phyloP scores from a whole-genome alignment of 2,113 vertebrate species.

The Lasiurus borealis region DNA sequence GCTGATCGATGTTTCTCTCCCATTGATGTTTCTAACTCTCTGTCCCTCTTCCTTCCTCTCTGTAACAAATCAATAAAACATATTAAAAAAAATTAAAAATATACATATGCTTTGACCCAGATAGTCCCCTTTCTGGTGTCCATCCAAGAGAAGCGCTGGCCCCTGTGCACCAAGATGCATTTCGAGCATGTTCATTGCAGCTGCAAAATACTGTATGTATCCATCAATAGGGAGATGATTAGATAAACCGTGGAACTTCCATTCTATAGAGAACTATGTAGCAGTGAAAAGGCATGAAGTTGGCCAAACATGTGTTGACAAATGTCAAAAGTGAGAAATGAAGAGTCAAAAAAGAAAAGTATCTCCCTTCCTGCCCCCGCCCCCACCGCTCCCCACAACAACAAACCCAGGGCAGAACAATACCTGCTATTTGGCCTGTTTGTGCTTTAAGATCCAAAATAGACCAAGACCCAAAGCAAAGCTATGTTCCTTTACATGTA shows the following conservation, averaged over 20 bases:
- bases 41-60: too few relatives aligned
- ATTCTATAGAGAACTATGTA: background rate
- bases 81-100: background rate
- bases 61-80: too few relatives aligned
- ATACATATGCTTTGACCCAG: background rate
- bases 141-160: background rate
- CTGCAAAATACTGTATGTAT: background rate
- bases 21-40: too few relatives aligned
- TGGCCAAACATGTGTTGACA: background rate
- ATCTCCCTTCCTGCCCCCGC: fast-evolving
- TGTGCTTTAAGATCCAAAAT: background rate
- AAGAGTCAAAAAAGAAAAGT: background rate
- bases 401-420: background rate
- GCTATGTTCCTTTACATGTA: background rate
- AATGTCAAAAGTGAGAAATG: background rate
- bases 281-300: background rate
- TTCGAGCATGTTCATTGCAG: background rate
- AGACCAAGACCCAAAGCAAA: background rate
- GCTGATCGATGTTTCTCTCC: too few relatives aligned
- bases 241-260: background rate
- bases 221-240: background rate
- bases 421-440: background rate
- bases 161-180: background rate
- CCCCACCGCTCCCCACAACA: background rate
- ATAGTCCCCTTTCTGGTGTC: background rate